phyloP scores from a whole-genome alignment of 2,113 vertebrate species.

The Ranitomeya variabilis region DNA sequence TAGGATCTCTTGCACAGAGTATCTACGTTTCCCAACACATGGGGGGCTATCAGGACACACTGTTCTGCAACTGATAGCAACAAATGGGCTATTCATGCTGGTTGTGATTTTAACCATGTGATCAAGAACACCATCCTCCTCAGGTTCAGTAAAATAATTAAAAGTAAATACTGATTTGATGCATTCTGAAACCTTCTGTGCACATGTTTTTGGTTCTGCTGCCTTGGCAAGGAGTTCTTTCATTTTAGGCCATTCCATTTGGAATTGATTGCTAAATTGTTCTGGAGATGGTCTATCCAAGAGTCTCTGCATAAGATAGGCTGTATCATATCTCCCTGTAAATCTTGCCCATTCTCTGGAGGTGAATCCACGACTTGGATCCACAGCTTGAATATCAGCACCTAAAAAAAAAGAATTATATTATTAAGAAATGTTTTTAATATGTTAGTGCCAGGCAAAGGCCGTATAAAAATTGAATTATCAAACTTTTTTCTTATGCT shows the following conservation, averaged over 20 bases:
- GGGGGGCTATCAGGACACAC: constrained; percentile 88
- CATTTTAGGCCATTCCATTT: constrained; percentile 83
- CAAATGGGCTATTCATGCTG: constrained; percentile 81
- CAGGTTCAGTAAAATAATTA: constrained; percentile 73
- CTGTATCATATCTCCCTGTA: constrained; percentile 86
- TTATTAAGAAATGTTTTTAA: constrained; percentile 12
- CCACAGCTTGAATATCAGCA: constrained; percentile 81
- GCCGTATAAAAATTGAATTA: not conserved
- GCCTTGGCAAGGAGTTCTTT: constrained; percentile 77
- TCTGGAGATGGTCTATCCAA: constrained; percentile 81
- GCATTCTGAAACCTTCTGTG: constrained; percentile 79
- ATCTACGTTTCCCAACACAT: constrained; percentile 81
- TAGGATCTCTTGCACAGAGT: constrained; percentile 87
- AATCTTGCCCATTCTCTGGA: constrained; percentile 92
- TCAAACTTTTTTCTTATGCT: not conserved
- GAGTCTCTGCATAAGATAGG: constrained; percentile 81
- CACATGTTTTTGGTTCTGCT: constrained; percentile 80
- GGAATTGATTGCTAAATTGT: constrained; percentile 81
- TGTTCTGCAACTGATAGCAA: constrained; percentile 82
- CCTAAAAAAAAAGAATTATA: constrained; percentile 70
- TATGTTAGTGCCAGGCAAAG: not conserved
- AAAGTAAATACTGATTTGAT: constrained; percentile 75
- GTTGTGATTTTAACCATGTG: constrained; percentile 94
- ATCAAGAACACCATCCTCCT: constrained; percentile 85
- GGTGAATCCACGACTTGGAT: constrained; percentile 82